Evolutionary conservation across 2,113 vertebrate species (phyloP).

Genomic region (Shinisaurus crocodilurus): DNA sequence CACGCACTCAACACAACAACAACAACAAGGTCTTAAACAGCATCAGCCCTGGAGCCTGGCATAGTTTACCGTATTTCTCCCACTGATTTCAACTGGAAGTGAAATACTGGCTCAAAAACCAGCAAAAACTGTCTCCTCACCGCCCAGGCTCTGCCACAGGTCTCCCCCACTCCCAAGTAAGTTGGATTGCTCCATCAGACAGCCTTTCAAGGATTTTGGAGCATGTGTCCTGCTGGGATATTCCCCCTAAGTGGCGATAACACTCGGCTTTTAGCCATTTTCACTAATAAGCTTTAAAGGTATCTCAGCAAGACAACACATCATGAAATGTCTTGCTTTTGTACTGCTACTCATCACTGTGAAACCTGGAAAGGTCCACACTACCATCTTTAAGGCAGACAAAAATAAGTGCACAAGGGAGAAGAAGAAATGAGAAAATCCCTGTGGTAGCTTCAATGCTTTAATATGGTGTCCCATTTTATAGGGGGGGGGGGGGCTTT

Average conservation of each 20-base stretch:
- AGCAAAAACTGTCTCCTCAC: not conserved
- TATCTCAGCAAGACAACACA: not conserved
- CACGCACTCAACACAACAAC: too few relatives aligned
- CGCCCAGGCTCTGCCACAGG: not conserved
- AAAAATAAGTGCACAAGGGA: not conserved
- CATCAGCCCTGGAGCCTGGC: not conserved
- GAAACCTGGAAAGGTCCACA: not conserved
- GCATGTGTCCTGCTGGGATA: not conserved
- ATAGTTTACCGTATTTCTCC: not conserved
- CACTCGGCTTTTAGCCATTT: constrained; percentile 9
- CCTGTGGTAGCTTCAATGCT: not conserved
- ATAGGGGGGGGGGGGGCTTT: too few relatives aligned
- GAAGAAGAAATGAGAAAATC: not conserved
- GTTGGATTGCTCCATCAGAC: not conserved
- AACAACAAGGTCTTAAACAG: not conserved
- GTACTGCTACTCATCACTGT: not conserved
- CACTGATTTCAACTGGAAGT: not conserved
- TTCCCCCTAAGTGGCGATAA: not conserved
- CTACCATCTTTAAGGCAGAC: not conserved
- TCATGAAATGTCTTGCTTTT: not conserved
- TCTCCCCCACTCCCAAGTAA: not conserved
- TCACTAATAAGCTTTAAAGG: not conserved
- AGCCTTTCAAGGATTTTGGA: constrained; percentile 7
- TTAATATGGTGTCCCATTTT: not conserved
- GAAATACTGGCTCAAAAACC: not conserved